Percentiles rank a stretch among this genome's conserved stretches.
Evolutionary conservation across 2,888 invertebrate genomes (phyloP).

Genomic region (Actias luna): DNA sequence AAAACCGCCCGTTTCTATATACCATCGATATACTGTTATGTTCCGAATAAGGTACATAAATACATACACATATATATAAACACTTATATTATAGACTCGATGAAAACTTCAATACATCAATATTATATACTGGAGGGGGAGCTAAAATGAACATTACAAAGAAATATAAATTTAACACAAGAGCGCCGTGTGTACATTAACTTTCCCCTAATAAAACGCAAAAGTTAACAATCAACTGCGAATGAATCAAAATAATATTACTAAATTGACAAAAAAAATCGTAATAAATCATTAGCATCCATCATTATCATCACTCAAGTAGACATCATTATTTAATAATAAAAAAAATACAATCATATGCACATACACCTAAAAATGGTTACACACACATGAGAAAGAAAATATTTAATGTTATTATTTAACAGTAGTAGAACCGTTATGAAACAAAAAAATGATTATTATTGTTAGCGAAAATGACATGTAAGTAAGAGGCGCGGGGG

Average conservation of each 20-base stretch:
- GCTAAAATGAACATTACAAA: constrained; percentile 39
- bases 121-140: constrained; percentile 36
- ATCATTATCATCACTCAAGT: constrained; percentile 28
- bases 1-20: constrained; percentile 22
- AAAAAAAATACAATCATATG: constrained; percentile 41
- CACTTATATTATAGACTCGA: constrained; percentile 54
- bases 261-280: constrained; percentile 41
- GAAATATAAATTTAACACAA: constrained; percentile 47
- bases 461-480: constrained; percentile 67
- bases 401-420: constrained; percentile 57
- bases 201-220: constrained; percentile 45
- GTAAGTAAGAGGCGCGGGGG: constrained; percentile 61
- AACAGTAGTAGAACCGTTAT: constrained; percentile 72
- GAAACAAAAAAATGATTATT: constrained; percentile 70
- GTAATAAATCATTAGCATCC: constrained; percentile 29
- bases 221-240: constrained; percentile 51
- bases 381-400: constrained; percentile 73
- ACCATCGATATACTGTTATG: constrained; percentile 36
- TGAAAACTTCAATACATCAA: constrained; percentile 53
- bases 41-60: constrained; percentile 43
- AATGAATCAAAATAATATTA: constrained; percentile 43
- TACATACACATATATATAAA: constrained; percentile 50
- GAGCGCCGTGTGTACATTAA: too few relatives aligned
- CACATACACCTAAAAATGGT: constrained; percentile 67
- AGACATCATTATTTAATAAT: background rate